Base-by-base conservation (phyloP, 2,113 vertebrate genomes). In the Sclerurus mexicanus region DNA sequence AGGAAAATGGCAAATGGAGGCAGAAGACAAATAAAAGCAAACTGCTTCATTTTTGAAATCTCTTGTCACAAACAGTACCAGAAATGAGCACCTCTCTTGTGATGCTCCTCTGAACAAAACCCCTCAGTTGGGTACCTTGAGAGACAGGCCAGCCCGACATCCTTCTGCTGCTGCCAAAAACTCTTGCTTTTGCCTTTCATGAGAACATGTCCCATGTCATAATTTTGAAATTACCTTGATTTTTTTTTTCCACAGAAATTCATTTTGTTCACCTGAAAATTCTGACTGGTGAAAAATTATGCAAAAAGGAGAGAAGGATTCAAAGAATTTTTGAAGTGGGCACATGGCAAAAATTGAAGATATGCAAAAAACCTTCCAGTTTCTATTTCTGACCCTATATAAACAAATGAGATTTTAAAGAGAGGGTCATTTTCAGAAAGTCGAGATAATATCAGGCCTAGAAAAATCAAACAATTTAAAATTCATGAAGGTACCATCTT, bases 381-480 rank as follows among this genome's bases (percentile, higher is more conserved):
- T 93, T 89, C 69, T 84, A 59, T 46, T 94, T 80, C 35, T 86
- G 68, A 83, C 44, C 14, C 15, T 64, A 11, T 64, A 66, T 35
- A 81, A 87, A 86, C 14, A 89, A 88, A 68, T 0, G 1, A 35
- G 56, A 68, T 90, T 90, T 86, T 78, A 71, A 93, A 92, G 42
- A 67, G 3, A 73, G 15, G 58, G 8, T 58, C 1, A 53, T 93
- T 94, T 92, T 82, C 1, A 2, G 67, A 49, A 92, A 88, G 62
- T 75, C 0, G 0, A 97, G 95, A 91, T 89, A 81, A 95, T 95
- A 94, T 92, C 77, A 81, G 83, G 89, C 79, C 64, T 95, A 91
- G 85, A 93, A 96, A 97, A 96, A 98, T 97, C 95, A 98, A 98
- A 96, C 94, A 85, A 97, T 97, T 98, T 98, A 98, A 98, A 98